These are phyloP conservation scores for Aselliscus stoliczkanus DNA, from an alignment of 2,797 vertebrate genomes.

Conservation along the genomic window DNA sequence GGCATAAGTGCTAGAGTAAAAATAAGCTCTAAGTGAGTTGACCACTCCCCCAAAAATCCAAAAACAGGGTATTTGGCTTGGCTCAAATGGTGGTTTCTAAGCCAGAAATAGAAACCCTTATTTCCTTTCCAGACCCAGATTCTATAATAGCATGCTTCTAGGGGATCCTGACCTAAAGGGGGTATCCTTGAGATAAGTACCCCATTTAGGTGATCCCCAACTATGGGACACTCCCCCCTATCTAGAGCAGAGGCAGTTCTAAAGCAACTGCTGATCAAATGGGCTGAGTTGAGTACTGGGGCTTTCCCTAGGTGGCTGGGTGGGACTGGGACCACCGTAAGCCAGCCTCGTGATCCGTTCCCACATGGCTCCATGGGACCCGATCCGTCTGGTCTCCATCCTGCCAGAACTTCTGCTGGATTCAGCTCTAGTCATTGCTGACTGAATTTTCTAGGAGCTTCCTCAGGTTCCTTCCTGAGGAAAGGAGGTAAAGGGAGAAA, in stretches of 20 bases:
- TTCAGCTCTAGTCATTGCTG: constrained; percentile 10
- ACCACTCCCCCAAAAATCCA: not conserved
- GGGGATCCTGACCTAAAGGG: not conserved
- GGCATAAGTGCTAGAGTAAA: not conserved
- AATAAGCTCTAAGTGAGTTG: not conserved
- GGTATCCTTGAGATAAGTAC: not conserved
- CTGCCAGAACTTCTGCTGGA: not conserved
- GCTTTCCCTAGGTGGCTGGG: not conserved
- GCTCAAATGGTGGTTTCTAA: not conserved
- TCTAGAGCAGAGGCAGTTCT: not conserved
- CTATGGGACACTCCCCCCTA: not conserved
- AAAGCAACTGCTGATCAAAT: not conserved
- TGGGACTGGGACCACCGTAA: not conserved
- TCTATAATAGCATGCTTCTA: not conserved
- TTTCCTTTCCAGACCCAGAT: not conserved
- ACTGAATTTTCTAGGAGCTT: constrained; percentile 48
- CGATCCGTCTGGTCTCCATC: constrained; percentile 15
- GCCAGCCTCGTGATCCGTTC: not conserved
- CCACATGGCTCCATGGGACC: not conserved
- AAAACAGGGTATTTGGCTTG: not conserved
- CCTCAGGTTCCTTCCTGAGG: constrained; percentile 51
- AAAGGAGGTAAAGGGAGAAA: constrained; percentile 48
- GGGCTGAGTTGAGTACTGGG: not conserved
- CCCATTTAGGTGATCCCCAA: not conserved
- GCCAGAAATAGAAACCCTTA: not conserved